Base-by-base conservation (phyloP, 2,888 invertebrate species). In the Argynnis bischoffii region DNA sequence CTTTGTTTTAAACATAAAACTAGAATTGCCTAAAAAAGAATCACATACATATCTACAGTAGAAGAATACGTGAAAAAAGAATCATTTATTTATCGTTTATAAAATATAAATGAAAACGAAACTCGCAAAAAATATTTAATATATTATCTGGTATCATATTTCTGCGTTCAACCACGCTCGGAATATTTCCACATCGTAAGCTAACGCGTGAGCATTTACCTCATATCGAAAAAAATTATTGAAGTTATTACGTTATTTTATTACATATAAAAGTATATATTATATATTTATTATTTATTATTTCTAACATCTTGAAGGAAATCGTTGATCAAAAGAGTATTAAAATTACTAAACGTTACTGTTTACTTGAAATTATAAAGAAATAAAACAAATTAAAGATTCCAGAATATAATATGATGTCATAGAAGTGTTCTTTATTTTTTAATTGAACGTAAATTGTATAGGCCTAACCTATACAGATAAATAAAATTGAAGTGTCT, bases 71-170 rank as follows among this genome's bases (percentile, higher is more conserved):
- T 8, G 2, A 41, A 41, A 41, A 11, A 41, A 8, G 11, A 35
- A 41, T 8, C 2, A 41, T 41, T 41, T 41, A 11, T 41, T 11
- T 41, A 41, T 41, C 35, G 35, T 41, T 41, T 41, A 41, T 41
- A 57, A 56, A 69, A 63, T 41, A 55, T 48, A 35, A 18, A 53
- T 15, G 51, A 18, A 18, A 53, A 53, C 8, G 18, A 53, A 53
- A 53, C 18, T 6, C 8, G 14, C 18, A 21, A 53, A 53, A 4
- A 53, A 53, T 53, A 53, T 53, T 53, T 53, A 18, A 53, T 53
- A 53, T 18, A 53, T 18, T 53, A 53, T 53, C 21, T 8, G 51
- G 11, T 35, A 13, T n/a, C 55, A n/a, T 35, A 16, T 55, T 55
- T 55, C 16, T 55, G 11, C 35, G 35, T 41, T 41, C 35, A 41